phyloP scores from a whole-genome alignment of 2,888 invertebrate genomes.

The Dasypolia templi region DNA sequence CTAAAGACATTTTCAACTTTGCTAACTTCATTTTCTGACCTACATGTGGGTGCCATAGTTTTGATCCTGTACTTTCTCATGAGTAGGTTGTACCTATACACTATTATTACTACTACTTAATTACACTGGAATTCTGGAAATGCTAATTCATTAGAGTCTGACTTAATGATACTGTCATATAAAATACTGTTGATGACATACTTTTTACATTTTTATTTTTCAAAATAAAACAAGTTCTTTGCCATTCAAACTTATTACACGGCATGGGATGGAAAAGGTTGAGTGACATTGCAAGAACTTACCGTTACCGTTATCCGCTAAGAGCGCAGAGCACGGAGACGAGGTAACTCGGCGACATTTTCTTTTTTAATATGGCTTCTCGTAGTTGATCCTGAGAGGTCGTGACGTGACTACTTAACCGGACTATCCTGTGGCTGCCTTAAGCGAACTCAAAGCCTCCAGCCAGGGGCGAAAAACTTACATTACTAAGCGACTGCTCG shows the following conservation, averaged over 20 bases:
- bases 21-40: slow-evolving; percentile 43
- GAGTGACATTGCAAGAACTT: neutral
- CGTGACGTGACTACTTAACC: no score
- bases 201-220: slow-evolving; percentile 14
- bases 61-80: slow-evolving; percentile 20
- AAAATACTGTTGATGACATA: slow-evolving; percentile 20
- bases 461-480: no score
- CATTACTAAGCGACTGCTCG: no score
- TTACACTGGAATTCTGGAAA: slow-evolving; percentile 37
- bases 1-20: slow-evolving; percentile 37
- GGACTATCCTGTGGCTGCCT: no score
- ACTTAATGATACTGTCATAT: slow-evolving; percentile 38
- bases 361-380: no score
- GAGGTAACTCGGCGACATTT: no score
- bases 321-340: no score
- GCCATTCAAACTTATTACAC: neutral
- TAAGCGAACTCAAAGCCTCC: no score
- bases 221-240: slow-evolving; percentile 12
- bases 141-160: slow-evolving; percentile 40
- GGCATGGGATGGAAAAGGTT: neutral
- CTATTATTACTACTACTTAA: slow-evolving; percentile 39
- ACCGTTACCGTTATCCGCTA: no score
- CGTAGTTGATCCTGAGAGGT: no score
- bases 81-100: slow-evolving; percentile 27
- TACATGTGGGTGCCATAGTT: slow-evolving; percentile 35